These are phyloP conservation scores for Pipistrellus kuhlii DNA, from an alignment of 2,797 vertebrate genomes.

Conservation along the genomic window DNA sequence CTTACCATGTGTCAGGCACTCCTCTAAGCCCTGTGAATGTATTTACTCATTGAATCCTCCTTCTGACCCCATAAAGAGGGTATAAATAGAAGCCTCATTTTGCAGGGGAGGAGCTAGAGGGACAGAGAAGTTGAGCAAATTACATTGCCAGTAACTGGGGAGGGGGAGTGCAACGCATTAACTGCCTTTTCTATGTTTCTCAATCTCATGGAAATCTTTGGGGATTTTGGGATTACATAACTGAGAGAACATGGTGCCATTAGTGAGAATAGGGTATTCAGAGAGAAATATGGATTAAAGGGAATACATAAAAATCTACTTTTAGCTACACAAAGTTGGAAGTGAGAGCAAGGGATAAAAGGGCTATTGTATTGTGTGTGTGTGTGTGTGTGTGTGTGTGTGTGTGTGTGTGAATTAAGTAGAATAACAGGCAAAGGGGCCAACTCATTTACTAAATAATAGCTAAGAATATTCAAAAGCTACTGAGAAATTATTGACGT, in stretches of 20 bases:
- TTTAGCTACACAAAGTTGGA: neutral
- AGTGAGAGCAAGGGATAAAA: neutral
- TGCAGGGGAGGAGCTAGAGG: neutral
- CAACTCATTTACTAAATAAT: neutral
- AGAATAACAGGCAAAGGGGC: neutral
- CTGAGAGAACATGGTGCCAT: neutral
- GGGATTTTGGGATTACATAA: neutral
- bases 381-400: no score
- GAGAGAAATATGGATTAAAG: neutral
- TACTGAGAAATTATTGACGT: neutral
- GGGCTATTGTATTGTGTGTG: neutral
- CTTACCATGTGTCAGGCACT: neutral
- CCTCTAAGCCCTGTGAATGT: neutral
- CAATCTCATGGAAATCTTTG: neutral
- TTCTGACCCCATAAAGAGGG: neutral
- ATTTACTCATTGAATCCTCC: neutral
- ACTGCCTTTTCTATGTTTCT: neutral
- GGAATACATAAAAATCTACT: neutral
- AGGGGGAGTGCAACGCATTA: neutral
- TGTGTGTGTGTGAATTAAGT: neutral
- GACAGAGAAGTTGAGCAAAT: neutral
- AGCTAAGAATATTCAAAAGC: neutral
- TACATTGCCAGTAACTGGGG: no score
- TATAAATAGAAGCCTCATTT: neutral
- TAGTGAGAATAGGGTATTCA: neutral